phyloP scores from a whole-genome alignment of 2,888 invertebrate species.

The Spodoptera picta region DNA sequence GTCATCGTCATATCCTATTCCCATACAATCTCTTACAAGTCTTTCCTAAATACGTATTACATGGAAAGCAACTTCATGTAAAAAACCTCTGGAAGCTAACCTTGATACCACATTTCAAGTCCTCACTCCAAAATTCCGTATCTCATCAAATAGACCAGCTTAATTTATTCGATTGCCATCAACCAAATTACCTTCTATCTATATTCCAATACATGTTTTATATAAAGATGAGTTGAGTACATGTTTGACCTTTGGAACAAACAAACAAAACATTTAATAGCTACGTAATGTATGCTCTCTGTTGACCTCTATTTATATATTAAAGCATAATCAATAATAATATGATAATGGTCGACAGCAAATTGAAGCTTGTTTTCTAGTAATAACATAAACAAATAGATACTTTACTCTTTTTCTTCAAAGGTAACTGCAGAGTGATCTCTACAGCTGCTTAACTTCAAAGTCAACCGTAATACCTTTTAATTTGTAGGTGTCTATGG shows the following conservation, averaged over 20 bases:
- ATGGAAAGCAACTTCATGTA: too few species aligned
- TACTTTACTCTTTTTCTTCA: too few species aligned
- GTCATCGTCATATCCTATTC: too few species aligned
- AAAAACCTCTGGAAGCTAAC: neutral
- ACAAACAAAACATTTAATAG: constrained; percentile 42
- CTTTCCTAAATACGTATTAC: too few species aligned
- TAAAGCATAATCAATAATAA: constrained; percentile 28
- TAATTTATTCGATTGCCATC: constrained; percentile 8
- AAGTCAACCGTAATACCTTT: too few species aligned
- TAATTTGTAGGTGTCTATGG: too few species aligned
- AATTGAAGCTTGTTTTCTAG: neutral
- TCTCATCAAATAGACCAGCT: neutral
- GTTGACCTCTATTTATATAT: constrained; percentile 39
- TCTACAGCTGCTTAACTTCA: too few species aligned
- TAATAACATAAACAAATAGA: neutral
- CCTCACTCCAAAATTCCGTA: neutral
- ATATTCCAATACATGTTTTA: constrained; percentile 9
- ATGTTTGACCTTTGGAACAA: constrained; percentile 48
- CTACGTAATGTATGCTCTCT: constrained; percentile 24
- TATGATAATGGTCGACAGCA: constrained; percentile 3
- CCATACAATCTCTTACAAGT: too few species aligned
- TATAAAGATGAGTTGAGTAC: constrained; percentile 28
- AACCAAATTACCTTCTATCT: constrained; percentile 2
- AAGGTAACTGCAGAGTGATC: too few species aligned
- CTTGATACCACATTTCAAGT: neutral